These are phyloP conservation scores for Dicyrtoma fusca DNA, from an alignment of 2,888 invertebrate genomes.

Conservation along the genomic window DNA sequence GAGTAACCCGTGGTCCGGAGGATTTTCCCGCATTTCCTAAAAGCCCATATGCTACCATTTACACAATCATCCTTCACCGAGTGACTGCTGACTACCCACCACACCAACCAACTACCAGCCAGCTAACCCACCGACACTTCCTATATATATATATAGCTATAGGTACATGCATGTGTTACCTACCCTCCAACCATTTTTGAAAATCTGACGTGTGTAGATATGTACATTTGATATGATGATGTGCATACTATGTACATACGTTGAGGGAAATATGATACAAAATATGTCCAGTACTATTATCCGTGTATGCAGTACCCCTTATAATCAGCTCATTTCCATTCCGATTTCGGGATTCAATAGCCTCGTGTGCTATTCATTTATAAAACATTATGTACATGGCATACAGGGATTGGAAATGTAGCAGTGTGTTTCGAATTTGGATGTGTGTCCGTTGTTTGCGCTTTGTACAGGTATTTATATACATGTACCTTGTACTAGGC, in stretches of 20 bases:
- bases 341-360: conserved; percentile 7
- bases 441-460: too few species aligned
- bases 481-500: not conserved
- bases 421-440: too few species aligned
- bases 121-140: conserved; percentile 7
- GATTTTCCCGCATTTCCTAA: conserved; percentile 40
- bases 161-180: too few species aligned
- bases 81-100: conserved; percentile 27
- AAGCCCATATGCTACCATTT: conserved; percentile 39
- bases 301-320: not conserved
- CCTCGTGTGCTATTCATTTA: too few species aligned
- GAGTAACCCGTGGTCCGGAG: conserved; percentile 23
- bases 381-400: too few species aligned
- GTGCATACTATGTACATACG: too few species aligned
- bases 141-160: not conserved
- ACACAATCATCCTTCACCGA: conserved; percentile 36
- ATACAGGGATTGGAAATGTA: too few species aligned
- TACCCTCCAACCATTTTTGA: conserved; percentile 11
- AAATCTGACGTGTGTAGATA: not conserved
- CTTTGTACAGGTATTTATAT: not conserved
- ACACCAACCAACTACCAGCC: conserved; percentile 17
- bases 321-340: not conserved
- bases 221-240: too few species aligned
- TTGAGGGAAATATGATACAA: too few species aligned
- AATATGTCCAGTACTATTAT: too few species aligned